Base-by-base conservation (phyloP, 2,113 vertebrate genomes). In the Alosa alosa region DNA sequence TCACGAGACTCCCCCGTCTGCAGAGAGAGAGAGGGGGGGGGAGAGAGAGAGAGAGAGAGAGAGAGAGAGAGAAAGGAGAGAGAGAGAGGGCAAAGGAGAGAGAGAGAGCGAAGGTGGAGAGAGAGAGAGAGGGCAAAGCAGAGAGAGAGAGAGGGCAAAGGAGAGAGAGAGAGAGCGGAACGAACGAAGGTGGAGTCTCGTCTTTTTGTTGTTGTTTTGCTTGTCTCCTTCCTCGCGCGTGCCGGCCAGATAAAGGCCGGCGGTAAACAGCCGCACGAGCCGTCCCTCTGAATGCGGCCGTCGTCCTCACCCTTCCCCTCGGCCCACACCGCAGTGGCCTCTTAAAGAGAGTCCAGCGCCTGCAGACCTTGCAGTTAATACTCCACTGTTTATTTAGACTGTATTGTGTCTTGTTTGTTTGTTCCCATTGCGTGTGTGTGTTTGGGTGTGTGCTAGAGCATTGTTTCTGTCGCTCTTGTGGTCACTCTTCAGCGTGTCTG, bases 1-100 rank as follows among this genome's bases (percentile, higher is more conserved):
- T 92, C 87, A 88, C 57, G 10, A 9, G 20, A 50, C 75, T 84
- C 81, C 64, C 60, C 64, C 8, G 64, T 72, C 84, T 83, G 75
- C 82, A 86, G 57, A 31, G n/a, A 3, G 20, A 41, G 49, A 25
- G 41, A 82, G 22, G 31, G 75, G 39, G 81, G 50, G n/a, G 22
- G 3, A n/a, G 45, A 3, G 3, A 68, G 18, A 5, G 6, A 52
- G 39, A 7, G 1, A 52, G 68, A 84, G 17, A n/a, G 60, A 64
- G 20, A 9, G 60, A 64, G 39, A n/a, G 60, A 64, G 20, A 9
- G 60, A 64, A n/a, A n/a, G n/a, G n/a, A 86, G 57, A 31, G n/a
- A 3, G 20, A 41, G 49, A 25, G 41, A 82, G 22, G 31, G 75
- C 39, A 68, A 64, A 20, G 22, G 3, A n/a, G 45, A 3, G 3